Evolutionary conservation across 1,140 invertebrate species (phyloP).

Genomic region (Hylaeus volcanicus): DNA sequence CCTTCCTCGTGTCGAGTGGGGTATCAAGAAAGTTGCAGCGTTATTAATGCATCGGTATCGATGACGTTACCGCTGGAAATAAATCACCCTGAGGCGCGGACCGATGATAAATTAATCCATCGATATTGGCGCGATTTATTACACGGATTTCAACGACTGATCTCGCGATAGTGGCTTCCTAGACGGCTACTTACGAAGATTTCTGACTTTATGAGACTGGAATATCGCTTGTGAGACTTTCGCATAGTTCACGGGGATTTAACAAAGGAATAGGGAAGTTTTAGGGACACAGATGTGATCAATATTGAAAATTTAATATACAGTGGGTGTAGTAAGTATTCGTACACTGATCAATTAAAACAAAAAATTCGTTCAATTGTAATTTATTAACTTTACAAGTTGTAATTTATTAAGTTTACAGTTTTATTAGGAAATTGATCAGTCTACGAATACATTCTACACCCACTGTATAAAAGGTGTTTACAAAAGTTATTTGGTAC

Average conservation of each 20-base stretch:
- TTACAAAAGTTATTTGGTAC: too few species aligned
- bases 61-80: constrained; percentile 50
- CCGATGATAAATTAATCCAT: constrained; percentile 48
- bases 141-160: constrained; percentile 37
- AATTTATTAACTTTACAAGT: too few species aligned
- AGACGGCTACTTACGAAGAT: constrained; percentile 1
- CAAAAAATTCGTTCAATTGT: too few species aligned
- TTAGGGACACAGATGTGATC: too few species aligned
- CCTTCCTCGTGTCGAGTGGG: neutral
- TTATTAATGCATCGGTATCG: constrained; percentile 52
- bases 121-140: constrained; percentile 36
- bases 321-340: too few species aligned
- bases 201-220: neutral
- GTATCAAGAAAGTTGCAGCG: constrained; percentile 38
- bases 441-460: too few species aligned
- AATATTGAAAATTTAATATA: too few species aligned
- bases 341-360: too few species aligned
- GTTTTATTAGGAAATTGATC: too few species aligned
- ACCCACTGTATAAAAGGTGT: too few species aligned
- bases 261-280: neutral
- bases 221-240: neutral
- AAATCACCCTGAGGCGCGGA: constrained; percentile 36
- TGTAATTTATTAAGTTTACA: too few species aligned
- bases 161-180: constrained; percentile 20
- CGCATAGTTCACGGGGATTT: neutral